These are phyloP conservation scores for Cyprinus carpio DNA, from an alignment of 2,113 vertebrate genomes.

Conservation along the genomic window DNA sequence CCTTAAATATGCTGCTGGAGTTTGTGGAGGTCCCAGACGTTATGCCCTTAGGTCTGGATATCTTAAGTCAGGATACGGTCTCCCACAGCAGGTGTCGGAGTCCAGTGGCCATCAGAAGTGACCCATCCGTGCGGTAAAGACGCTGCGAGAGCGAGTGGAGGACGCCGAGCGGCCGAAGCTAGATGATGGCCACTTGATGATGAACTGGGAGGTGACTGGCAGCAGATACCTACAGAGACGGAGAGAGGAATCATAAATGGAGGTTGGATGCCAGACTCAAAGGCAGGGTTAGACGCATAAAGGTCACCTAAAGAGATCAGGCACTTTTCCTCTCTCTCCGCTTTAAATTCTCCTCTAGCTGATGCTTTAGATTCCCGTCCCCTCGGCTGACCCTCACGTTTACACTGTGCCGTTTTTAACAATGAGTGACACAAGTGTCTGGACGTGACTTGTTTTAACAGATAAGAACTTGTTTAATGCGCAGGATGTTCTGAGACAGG, in stretches of 20 bases:
- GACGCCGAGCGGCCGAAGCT: conserved; percentile 80
- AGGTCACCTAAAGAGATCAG: conserved; percentile 67
- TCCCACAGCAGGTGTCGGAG: conserved; percentile 13
- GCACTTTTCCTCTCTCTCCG: conserved; percentile 50
- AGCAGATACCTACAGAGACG: conserved; percentile 89
- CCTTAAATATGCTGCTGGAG: conserved; percentile 39
- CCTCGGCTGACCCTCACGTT: conserved; percentile 39
- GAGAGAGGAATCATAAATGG: conserved; percentile 67
- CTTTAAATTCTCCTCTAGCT: neutral
- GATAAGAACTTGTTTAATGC: conserved; percentile 44
- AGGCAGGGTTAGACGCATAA: conserved; percentile 47
- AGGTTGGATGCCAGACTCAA: conserved; percentile 62
- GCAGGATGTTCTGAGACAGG: conserved; percentile 44
- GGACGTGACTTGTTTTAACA: conserved; percentile 42
- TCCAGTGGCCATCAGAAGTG: conserved; percentile 79
- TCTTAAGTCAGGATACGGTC: neutral
- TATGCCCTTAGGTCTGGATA: neutral
- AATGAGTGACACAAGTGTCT: conserved; percentile 51
- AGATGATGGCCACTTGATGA: conserved; percentile 87
- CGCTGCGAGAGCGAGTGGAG: conserved; percentile 82
- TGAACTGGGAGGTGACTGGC: conserved; percentile 91
- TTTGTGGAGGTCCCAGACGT: conserved; percentile 17
- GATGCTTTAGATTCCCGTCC: neutral
- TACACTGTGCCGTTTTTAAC: conserved; percentile 44
- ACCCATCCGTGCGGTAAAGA: conserved; percentile 85